Base-by-base conservation (phyloP, 1,140 invertebrate species). In the Aphelenchoides fujianensis region DNA sequence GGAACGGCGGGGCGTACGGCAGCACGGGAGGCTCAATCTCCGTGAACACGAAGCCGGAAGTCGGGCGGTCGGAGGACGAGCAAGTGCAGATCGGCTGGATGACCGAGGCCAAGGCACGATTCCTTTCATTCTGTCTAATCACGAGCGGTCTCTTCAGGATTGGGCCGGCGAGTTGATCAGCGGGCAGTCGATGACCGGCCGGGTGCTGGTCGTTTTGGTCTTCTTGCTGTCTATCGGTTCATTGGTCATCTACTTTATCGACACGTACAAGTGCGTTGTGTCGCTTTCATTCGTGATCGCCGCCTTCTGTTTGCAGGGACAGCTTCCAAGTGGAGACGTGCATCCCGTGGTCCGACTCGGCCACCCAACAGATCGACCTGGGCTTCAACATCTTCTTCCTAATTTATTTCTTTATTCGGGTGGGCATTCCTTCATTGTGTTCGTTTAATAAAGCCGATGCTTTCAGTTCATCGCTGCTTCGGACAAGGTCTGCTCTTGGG, bases 371-470 rank as follows among this genome's bases (percentile, higher is more conserved):
- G 90, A 96, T 99, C 89, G 96, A 99, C 90, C 91, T 98, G 90
- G 95, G 94, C 89, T 97, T 98, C 91, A 99, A 99, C 91, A 96
- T 98, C 91, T 98, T 99, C 93, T 99, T 99, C 92, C 97, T 98
- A 93, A 94, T 98, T 89, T 98, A 98, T 91, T 99, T 98, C 93
- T 98, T 98, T 92, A 98, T 99, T 91, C 90, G 96, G 91, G 95
- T 98, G 91, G 95, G 93, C 94, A 74, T 66, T 55, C 88, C 30
- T 37, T 69, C 30, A 1, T 69, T 7, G 36, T 74, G 27, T 37
- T 55, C 30, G 12, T 54, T 27, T 7, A 5, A 74, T 19, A n/a
- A n/a, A n/a, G n/a, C 28, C 28, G 9, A 28, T 3, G 2, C 64
- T 83, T 91, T 82, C 89, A 98, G 95, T 98, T 98, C 92, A 97